Evolutionary conservation across 2,797 vertebrate species (phyloP).

Genomic region (Enteromius argenteus): DNA sequence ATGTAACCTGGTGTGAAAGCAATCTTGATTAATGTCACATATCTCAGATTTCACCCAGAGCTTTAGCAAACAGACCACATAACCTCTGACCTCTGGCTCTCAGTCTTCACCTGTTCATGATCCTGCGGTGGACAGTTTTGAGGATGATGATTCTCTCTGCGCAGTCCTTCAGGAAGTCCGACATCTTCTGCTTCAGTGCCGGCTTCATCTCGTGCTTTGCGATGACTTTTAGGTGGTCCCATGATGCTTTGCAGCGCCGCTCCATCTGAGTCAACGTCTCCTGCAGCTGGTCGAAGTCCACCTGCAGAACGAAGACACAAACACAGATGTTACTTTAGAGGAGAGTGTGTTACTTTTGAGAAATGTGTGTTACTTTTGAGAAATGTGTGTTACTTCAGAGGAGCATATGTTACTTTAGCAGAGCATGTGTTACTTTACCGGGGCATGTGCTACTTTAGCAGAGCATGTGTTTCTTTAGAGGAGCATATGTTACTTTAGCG

Average conservation of each 20-base stretch:
- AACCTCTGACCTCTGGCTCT: not conserved
- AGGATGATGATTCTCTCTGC: constrained; percentile 94
- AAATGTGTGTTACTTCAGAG: too few relatives aligned
- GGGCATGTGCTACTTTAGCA: too few relatives aligned
- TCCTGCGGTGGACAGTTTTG: constrained; percentile 91
- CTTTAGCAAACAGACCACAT: not conserved
- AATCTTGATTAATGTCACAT: too few relatives aligned
- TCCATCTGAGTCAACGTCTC: constrained; percentile 94
- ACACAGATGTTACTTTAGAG: not conserved
- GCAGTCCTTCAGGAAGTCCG: constrained; percentile 93
- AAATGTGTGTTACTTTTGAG: not conserved
- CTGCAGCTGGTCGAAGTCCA: constrained; percentile 95
- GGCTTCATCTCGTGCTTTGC: constrained; percentile 95
- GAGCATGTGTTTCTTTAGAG: too few relatives aligned
- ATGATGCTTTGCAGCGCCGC: constrained; percentile 92
- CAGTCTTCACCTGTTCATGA: constrained; percentile 87
- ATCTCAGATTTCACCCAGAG: too few relatives aligned
- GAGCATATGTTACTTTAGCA: too few relatives aligned
- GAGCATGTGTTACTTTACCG: too few relatives aligned
- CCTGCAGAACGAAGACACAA: constrained; percentile 70
- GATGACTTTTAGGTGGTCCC: constrained; percentile 95
- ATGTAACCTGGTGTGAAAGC: too few relatives aligned
- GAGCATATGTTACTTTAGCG: too few relatives aligned
- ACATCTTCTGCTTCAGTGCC: constrained; percentile 92
- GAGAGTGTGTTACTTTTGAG: too few relatives aligned